These are phyloP conservation scores for Ivindomyrus marchei DNA, from an alignment of 2,113 vertebrate species.

Conservation along the genomic window DNA sequence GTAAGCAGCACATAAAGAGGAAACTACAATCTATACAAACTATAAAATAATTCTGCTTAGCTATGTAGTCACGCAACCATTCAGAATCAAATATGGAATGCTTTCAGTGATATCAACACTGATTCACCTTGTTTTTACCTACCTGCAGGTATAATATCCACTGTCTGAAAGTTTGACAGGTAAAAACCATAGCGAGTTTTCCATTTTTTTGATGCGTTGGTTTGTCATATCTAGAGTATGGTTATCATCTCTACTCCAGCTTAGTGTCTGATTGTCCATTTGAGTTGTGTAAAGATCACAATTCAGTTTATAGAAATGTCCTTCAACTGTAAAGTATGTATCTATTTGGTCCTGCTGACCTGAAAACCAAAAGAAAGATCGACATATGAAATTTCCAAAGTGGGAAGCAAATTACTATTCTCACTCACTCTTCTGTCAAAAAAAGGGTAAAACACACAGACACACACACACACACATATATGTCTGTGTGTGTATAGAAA, in stretches of 20 bases:
- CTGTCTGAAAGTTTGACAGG: slow-evolving; percentile 16
- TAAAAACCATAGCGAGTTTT: slow-evolving; percentile 8
- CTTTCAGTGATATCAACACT: background rate
- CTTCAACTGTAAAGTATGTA: background rate
- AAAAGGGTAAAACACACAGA: background rate
- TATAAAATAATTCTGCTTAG: background rate
- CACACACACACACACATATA: too few species aligned
- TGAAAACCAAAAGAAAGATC: background rate
- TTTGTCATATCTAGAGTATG: background rate
- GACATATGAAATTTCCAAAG: background rate
- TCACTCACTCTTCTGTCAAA: background rate
- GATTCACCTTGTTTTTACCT: background rate
- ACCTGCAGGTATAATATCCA: slow-evolving; percentile 10
- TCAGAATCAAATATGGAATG: background rate
- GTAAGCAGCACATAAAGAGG: background rate
- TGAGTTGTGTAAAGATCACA: background rate
- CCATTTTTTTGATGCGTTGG: background rate
- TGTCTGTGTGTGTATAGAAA: background rate
- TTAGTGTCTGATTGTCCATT: slow-evolving; percentile 1
- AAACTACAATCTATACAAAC: background rate
- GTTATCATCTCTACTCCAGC: slow-evolving; percentile 11
- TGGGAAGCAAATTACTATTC: background rate
- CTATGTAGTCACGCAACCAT: background rate
- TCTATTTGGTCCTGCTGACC: background rate
- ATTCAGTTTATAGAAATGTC: slow-evolving; percentile 10